Percentiles rank a stretch among this genome's conserved stretches.
Evolutionary conservation across 2,888 invertebrate genomes (phyloP).

Genomic region (Taphrorychus bicolor): DNA sequence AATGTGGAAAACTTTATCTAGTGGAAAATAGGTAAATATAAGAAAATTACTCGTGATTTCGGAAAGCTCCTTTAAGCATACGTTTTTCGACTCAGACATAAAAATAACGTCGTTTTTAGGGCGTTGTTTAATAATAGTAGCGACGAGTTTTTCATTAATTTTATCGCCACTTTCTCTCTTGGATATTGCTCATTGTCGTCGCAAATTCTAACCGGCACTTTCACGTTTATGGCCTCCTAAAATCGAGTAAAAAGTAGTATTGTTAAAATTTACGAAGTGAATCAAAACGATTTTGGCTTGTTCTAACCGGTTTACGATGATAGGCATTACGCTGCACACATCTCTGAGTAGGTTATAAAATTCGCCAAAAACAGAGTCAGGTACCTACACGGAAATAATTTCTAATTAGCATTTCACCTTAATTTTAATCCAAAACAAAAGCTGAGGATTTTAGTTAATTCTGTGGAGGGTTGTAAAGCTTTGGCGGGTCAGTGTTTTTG

Average conservation of each 20-base stretch:
- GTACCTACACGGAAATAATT: not conserved
- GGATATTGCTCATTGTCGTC: not conserved
- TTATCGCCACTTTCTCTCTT: not conserved
- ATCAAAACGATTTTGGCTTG: not conserved
- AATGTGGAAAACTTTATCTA: not conserved
- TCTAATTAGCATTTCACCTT: not conserved
- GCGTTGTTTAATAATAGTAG: not conserved
- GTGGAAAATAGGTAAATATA: not conserved
- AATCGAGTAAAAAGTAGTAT: not conserved
- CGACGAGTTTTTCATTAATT: not conserved
- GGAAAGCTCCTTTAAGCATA: not conserved
- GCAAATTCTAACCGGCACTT: not conserved
- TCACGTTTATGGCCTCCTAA: not conserved
- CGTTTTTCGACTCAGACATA: no score
- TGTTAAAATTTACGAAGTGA: not conserved
- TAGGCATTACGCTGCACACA: not conserved
- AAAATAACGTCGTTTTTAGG: not conserved
- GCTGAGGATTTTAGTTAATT: not conserved
- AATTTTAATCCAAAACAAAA: not conserved
- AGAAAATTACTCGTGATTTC: not conserved
- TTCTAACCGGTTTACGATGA: not conserved
- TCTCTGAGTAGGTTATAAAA: not conserved
- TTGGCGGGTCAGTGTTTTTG: not conserved
- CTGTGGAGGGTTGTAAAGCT: not conserved
- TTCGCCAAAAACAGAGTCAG: not conserved